Conservation (phyloP, 2,113 vertebrate species). For the Clarias macrocephalus region DNA sequence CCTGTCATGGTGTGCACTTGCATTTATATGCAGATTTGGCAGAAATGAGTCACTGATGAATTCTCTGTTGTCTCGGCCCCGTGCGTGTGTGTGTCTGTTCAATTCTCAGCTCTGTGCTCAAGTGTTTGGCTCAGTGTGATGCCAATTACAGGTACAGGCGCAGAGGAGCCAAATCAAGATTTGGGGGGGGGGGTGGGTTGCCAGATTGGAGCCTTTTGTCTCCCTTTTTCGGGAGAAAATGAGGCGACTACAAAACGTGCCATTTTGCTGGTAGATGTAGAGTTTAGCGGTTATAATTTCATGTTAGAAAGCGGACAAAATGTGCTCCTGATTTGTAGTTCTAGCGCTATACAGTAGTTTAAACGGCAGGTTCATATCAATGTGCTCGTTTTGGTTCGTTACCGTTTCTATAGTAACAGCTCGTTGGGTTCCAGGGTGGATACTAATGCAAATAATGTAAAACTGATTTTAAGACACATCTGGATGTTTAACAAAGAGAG, state of each 20-base stretch:
- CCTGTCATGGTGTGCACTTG: conserved; percentile 32
- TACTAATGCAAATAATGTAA: not conserved
- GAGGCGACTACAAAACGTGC: not conserved
- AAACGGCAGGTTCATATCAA: not conserved
- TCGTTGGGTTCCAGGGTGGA: not conserved
- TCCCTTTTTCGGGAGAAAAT: not conserved
- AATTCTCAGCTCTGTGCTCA: conserved; percentile 30
- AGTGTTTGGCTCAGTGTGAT: conserved; percentile 39
- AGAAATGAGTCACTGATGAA: conserved; percentile 48
- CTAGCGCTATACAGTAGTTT: not conserved
- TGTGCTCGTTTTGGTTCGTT: not conserved
- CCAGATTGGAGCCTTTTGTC: not conserved
- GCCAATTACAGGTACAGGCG: conserved; percentile 40
- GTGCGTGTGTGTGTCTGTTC: conserved; percentile 30
- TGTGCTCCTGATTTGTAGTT: not conserved
- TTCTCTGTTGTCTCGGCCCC: conserved; percentile 36
- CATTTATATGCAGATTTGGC: conserved; percentile 50
- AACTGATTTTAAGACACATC: not conserved
- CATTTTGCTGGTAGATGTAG: not conserved
- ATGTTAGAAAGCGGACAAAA: not conserved
- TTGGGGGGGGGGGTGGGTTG: not conserved
- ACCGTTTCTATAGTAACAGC: not conserved
- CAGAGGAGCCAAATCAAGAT: conserved; percentile 19
- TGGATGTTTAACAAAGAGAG: too few relatives aligned
- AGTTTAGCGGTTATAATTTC: not conserved